Evolutionary conservation across 2,113 vertebrate genomes (phyloP).

Genomic region (Saguinus imperator): DNA sequence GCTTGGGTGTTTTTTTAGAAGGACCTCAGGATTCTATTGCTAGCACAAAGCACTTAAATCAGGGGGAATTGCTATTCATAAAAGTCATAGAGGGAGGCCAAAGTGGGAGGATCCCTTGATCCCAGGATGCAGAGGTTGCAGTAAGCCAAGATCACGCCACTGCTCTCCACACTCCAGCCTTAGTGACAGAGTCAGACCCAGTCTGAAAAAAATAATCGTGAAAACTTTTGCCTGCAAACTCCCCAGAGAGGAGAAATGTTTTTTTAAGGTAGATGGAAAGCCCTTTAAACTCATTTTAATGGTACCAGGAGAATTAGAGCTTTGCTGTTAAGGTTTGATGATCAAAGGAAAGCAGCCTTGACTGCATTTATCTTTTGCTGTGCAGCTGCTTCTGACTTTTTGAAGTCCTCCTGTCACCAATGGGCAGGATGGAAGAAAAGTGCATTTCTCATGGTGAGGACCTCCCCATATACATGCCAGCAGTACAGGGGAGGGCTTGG

Average conservation of each 20-base stretch:
- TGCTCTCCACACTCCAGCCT: no score
- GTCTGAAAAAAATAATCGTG: not conserved
- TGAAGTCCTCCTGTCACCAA: not conserved
- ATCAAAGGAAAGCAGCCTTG: slow-evolving; percentile 38
- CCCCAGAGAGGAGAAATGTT: not conserved
- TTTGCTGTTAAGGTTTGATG: slow-evolving; percentile 17
- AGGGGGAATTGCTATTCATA: not conserved
- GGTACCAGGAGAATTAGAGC: not conserved
- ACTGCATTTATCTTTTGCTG: not conserved
- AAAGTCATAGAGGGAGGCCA: not conserved
- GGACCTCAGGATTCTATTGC: not conserved
- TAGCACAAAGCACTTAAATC: not conserved
- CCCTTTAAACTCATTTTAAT: slow-evolving; percentile 44
- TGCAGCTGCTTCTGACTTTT: not conserved
- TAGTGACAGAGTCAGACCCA: no score
- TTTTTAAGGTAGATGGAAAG: not conserved
- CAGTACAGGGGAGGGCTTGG: no score
- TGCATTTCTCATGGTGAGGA: not conserved
- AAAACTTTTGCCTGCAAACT: not conserved
- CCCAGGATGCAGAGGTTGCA: no score
- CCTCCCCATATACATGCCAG: not conserved
- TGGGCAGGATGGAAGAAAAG: not conserved
- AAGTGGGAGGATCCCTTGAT: no score
- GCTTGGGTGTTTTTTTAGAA: not conserved
- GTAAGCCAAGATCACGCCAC: no score